Conservation (phyloP, 2,113 vertebrate genomes). For the Poecilia latipinna region DNA sequence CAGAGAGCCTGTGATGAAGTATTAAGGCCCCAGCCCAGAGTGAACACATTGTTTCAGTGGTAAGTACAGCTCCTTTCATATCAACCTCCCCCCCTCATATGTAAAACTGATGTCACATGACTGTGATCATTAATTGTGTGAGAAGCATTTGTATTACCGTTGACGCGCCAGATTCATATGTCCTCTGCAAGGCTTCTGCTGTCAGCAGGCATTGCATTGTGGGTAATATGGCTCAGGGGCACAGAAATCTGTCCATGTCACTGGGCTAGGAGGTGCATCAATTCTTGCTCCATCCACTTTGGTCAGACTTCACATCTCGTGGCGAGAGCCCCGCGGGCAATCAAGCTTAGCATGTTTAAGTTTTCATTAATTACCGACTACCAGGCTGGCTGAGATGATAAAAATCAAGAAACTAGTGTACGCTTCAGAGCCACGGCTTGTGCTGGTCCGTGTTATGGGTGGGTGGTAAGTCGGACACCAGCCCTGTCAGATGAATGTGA, state of each 20-base stretch:
- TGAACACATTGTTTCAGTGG: conserved; percentile 76
- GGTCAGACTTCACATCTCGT: conserved; percentile 70
- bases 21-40: conserved; percentile 61
- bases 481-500: conserved; percentile 79
- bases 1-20: conserved; percentile 59
- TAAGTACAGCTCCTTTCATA: conserved; percentile 69
- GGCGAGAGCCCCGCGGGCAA: conserved; percentile 56
- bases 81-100: conserved; percentile 52
- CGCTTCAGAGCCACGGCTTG: conserved; percentile 54
- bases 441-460: conserved; percentile 70
- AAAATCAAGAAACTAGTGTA: conserved; percentile 74
- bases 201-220: conserved; percentile 74
- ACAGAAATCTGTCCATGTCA: conserved; percentile 77
- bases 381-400: conserved; percentile 72
- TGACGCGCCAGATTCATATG: conserved; percentile 74
- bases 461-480: conserved; percentile 78
- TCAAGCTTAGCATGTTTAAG: conserved; percentile 77
- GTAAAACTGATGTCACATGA: conserved; percentile 70
- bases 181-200: conserved; percentile 73
- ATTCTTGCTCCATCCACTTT: conserved; percentile 77
- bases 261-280: conserved; percentile 78
- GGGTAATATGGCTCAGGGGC: conserved; percentile 77
- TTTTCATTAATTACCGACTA: conserved; percentile 81
- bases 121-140: conserved; percentile 75
- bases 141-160: conserved; percentile 71